A percentile compares a stretch with the other conserved stretches of the same genome.
These are phyloP conservation scores for Theocolax elegans DNA, from an alignment of 1,140 invertebrate genomes.

Conservation along the genomic window DNA sequence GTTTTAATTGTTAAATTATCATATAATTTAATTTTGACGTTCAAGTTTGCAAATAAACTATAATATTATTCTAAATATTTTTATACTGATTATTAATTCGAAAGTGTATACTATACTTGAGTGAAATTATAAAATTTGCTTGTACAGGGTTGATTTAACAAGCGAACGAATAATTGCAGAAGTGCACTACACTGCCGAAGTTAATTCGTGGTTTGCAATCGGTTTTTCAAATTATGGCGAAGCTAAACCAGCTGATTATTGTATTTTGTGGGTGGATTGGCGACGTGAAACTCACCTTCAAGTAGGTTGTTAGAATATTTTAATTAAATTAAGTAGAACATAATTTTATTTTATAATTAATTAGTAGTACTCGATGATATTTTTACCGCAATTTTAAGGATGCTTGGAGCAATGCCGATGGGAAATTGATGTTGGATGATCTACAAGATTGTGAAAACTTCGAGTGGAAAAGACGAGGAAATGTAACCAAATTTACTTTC, in stretches of 20 bases:
- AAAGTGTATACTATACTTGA: too few relatives aligned
- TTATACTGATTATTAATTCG: too few relatives aligned
- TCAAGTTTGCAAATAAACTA: too few relatives aligned
- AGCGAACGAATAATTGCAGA: slow-evolving; percentile 64
- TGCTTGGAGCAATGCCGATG: slow-evolving; percentile 76
- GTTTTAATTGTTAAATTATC: too few relatives aligned
- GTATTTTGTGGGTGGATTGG: slow-evolving; percentile 82
- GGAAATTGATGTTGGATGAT: slow-evolving; percentile 75
- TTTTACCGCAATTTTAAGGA: slow-evolving; percentile 77
- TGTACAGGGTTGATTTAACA: slow-evolving; percentile 63
- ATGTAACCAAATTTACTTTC: slow-evolving; percentile 78
- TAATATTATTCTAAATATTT: too few relatives aligned
- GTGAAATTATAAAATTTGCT: background rate
- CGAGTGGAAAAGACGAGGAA: slow-evolving; percentile 69
- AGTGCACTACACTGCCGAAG: slow-evolving; percentile 65
- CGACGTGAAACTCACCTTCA: slow-evolving; percentile 74
- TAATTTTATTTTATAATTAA: too few relatives aligned
- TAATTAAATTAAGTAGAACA: too few relatives aligned
- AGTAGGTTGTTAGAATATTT: slow-evolving; percentile 62
- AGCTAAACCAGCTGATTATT: slow-evolving; percentile 82
- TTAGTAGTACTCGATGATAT: background rate
- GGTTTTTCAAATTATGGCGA: slow-evolving; percentile 94
- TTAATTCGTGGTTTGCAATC: slow-evolving; percentile 80
- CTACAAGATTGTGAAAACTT: slow-evolving; percentile 86
- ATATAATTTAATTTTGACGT: too few relatives aligned